Base-by-base conservation (phyloP, 2,797 vertebrate genomes). In the Enteromius radiatus region DNA sequence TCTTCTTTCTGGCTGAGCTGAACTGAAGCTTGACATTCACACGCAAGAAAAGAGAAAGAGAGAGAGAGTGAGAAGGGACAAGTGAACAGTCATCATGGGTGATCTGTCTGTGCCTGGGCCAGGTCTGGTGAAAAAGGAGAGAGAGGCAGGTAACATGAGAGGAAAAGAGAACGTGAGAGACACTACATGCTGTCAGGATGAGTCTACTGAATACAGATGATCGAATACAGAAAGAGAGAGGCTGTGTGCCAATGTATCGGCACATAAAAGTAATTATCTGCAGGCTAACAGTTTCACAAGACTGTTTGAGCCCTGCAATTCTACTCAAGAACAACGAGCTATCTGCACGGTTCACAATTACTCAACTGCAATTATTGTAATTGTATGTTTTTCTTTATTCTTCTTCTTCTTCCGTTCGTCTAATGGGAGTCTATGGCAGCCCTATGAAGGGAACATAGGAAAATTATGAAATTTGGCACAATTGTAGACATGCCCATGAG, bases 151-250 rank as follows among this genome's bases (percentile, higher is more conserved):
- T n/a, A 45, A 69, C 11, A 47, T n/a, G 71, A 41, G 31, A 56
- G 67, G 21, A 31, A 47, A 6, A 21, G 41, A 33, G 76, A 65
- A 67, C 36, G 63, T 14, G 7, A 28, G 65, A 52, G 38, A 45
- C 11, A 19, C n/a, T 41, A 83, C 84, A 77, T 76, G 59, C 56
- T 74, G 63, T 45, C 59, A 45, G 23, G 33, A 76, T 74, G 23
- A 80, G 82, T 56, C 47, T 54, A 23, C 73, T 52, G 77, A 69
- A 84, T 77, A 76, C 76, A 61, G 80, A 36, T 68, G 80, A 76
- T 73, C 68, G 52, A 75, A 74, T 81, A 86, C 8, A 81, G 68
- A 64, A 23, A 67, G 31, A 81, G 56, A 31, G 45, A 19, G 70
- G 49, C 19, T 14, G 4, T n/a, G 19, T 26, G 9, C 49, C 71